Percentiles rank a stretch among this genome's conserved stretches.
Conservation (phyloP, 2,888 invertebrate genomes). For the Sarcophaga variegata region DNA sequence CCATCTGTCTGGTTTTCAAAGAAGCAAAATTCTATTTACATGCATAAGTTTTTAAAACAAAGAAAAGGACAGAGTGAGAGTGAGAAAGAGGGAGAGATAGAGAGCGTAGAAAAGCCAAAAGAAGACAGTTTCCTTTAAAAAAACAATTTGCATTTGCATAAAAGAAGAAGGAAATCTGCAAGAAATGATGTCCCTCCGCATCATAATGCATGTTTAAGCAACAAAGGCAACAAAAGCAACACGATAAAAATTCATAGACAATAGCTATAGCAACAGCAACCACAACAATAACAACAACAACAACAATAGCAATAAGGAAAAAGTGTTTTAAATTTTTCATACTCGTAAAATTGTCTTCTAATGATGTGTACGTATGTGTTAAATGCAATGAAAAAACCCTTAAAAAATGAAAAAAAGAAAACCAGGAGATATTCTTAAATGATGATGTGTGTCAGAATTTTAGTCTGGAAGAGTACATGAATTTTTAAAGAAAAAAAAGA, state of each 20-base stretch:
- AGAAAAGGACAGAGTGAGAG: neutral
- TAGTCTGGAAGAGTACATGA: no score
- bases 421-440: neutral
- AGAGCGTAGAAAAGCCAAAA: neutral
- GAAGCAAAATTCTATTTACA: neutral
- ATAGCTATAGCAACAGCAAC: neutral
- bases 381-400: neutral
- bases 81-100: neutral
- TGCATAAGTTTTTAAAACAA: neutral
- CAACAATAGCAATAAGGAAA: neutral
- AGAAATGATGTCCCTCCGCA: neutral
- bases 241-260: neutral
- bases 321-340: neutral
- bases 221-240: neutral
- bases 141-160: neutral
- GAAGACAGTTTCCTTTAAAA: neutral
- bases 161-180: neutral
- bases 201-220: neutral
- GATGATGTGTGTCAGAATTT: no score
- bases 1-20: neutral
- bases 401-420: neutral
- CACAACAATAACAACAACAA: neutral
- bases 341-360: conserved; percentile 22
- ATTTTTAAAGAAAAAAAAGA: no score
- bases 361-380: conserved; percentile 17